These are phyloP conservation scores for Empis stercorea DNA, from an alignment of 2,888 invertebrate species.

Conservation along the genomic window DNA sequence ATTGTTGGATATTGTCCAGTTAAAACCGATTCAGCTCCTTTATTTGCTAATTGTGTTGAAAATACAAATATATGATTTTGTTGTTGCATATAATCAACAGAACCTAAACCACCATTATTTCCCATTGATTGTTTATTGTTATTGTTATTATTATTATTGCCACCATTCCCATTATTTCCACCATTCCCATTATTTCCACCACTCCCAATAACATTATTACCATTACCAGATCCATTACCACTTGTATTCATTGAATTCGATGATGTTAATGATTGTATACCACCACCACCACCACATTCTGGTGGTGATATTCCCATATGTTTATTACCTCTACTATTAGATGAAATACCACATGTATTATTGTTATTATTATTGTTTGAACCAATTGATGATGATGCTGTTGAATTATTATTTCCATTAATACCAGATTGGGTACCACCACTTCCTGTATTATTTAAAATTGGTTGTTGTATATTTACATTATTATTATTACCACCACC, in stretches of 20 bases:
- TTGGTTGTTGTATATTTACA: background rate
- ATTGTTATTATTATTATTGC: constrained; percentile 12
- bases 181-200: background rate
- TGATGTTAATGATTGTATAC: constrained; percentile 4
- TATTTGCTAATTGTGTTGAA: constrained; percentile 85
- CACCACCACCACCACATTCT: constrained; percentile 3
- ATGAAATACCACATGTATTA: background rate
- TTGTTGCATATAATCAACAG: constrained; percentile 69
- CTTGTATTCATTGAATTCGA: constrained; percentile 6
- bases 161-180: background rate
- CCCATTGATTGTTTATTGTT: constrained; percentile 13
- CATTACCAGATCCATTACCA: constrained; percentile 5
- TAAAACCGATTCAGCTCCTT: constrained; percentile 84
- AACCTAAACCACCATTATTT: constrained; percentile 11
- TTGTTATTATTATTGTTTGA: background rate
- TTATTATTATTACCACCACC: background rate
- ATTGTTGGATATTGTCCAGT: constrained; percentile 84
- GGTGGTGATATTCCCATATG: background rate
- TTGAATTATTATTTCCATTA: background rate
- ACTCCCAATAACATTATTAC: background rate
- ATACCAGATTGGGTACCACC: background rate
- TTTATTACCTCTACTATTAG: background rate
- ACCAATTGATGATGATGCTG: constrained; percentile 20
- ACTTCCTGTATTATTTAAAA: background rate
- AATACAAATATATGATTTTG: constrained; percentile 98